Base-by-base conservation (phyloP, 2,113 vertebrate genomes). In the Sebastes fasciatus region DNA sequence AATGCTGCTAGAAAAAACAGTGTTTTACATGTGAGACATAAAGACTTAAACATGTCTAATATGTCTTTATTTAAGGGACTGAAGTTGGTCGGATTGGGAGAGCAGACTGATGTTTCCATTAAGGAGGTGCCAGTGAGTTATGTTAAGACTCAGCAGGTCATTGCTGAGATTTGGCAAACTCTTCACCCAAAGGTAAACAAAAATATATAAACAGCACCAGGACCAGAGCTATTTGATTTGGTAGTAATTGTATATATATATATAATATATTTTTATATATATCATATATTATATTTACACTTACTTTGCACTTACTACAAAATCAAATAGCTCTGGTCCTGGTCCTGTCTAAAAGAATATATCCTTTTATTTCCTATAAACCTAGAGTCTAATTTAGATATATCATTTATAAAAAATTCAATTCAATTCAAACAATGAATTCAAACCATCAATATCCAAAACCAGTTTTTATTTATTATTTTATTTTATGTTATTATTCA, bases 91-190 rank as follows among this genome's bases (percentile, higher is more conserved):
- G 96, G 96, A 26, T 92, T 97, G 52, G 96, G 95, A 64, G 46
- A 86, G 3, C 80, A 77, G 63, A 60, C 90, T 2, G 23, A 92
- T 34, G 86, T 98, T 43, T 63, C 0, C 8, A 92, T 92, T 23
- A 87, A 90, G 71, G 94, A 97, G 89, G 83, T 97, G 72, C 97
- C 96, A 0, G 96, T 96, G 64, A 94, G 88, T 92, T 97, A 97
- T 84, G 88, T 87, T 26, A 95, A 95, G 77, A 93, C 94, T 61
- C 94, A 93, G 66, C 69, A 94, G 55, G 84, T 90, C 23, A 83
- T 98, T 52, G 58, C 65, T 65, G 90, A 89, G 45, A 96, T 97
- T 74, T 97, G 97, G 97, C 81, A 94, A 77, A 96, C 89, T 0
- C 80, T 96, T 42, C 86, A 88, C 3, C 97, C 96, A 9, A 94